phyloP scores from a whole-genome alignment of 2,888 invertebrate species.

The Neoscelio sp. region DNA sequence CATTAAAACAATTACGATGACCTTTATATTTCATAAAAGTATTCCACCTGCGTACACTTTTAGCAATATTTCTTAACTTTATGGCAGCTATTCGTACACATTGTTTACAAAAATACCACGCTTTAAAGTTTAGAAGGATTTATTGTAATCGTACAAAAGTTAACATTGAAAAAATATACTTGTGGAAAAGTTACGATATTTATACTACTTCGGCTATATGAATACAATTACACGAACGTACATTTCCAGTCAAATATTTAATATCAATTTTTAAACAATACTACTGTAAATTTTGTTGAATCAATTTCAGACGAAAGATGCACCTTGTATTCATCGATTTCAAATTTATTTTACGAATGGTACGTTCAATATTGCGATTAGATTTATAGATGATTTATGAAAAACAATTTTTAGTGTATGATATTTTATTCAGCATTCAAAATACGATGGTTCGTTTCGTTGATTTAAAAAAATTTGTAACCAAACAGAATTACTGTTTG shows the following conservation, averaged over 20 bases:
- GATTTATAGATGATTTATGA: constrained; percentile 57
- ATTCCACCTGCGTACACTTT: constrained; percentile 1
- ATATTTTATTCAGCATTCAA: too few relatives aligned
- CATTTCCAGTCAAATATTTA: too few relatives aligned
- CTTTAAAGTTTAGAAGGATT: too few relatives aligned
- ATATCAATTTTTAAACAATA: too few relatives aligned
- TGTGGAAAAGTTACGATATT: constrained; percentile 2
- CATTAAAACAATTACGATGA: constrained; percentile 34
- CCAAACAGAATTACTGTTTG: too few relatives aligned
- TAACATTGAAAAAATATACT: too few relatives aligned
- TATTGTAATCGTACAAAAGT: too few relatives aligned
- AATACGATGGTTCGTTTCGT: too few relatives aligned
- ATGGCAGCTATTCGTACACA: neutral
- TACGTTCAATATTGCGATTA: constrained; percentile 42
- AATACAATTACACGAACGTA: too few relatives aligned
- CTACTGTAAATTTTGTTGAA: constrained; percentile 21
- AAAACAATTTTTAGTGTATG: constrained; percentile 37
- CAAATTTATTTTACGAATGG: constrained; percentile 45
- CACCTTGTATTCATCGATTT: constrained; percentile 47
- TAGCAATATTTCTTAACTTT: neutral
- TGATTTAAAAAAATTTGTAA: too few relatives aligned
- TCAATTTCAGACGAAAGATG: constrained; percentile 41
- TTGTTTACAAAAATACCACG: neutral
- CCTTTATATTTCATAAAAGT: constrained; percentile 27
- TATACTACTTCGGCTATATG: neutral